Conservation (phyloP, 2,113 vertebrate genomes). For the Neopipo cinnamomea region DNA sequence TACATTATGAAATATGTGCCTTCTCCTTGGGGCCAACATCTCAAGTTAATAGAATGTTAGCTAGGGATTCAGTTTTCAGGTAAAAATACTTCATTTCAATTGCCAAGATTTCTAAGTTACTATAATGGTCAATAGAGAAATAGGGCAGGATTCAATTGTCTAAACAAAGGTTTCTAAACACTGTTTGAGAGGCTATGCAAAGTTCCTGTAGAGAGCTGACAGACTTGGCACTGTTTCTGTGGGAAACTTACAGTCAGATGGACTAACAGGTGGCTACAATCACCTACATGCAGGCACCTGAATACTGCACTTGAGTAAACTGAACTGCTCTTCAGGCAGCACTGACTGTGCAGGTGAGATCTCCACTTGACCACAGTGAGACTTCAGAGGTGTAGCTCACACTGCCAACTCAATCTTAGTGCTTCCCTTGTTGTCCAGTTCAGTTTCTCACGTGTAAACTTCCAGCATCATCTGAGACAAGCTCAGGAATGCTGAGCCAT, state of each 20-base stretch:
- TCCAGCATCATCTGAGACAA: not conserved
- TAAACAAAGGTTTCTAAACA: not conserved
- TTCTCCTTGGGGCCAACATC: not conserved
- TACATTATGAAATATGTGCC: not conserved
- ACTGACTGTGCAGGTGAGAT: not conserved
- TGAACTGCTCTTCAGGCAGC: not conserved
- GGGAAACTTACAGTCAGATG: not conserved
- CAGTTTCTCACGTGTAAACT: not conserved
- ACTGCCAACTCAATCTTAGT: not conserved
- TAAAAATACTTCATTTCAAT: not conserved
- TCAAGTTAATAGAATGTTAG: not conserved
- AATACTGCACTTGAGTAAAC: not conserved
- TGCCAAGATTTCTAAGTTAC: not conserved
- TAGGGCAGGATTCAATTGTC: not conserved
- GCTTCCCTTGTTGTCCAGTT: not conserved
- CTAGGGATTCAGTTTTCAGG: not conserved
- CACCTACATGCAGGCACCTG: not conserved
- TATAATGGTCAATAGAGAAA: not conserved
- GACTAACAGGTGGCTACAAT: not conserved
- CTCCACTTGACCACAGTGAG: not conserved
- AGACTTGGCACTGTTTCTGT: not conserved
- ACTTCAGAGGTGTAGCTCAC: not conserved
- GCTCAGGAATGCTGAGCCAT: not conserved
- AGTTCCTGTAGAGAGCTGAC: not conserved
- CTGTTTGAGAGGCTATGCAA: not conserved